Base-by-base conservation (phyloP, 2,113 vertebrate genomes). In the Ctenomys sociabilis region DNA sequence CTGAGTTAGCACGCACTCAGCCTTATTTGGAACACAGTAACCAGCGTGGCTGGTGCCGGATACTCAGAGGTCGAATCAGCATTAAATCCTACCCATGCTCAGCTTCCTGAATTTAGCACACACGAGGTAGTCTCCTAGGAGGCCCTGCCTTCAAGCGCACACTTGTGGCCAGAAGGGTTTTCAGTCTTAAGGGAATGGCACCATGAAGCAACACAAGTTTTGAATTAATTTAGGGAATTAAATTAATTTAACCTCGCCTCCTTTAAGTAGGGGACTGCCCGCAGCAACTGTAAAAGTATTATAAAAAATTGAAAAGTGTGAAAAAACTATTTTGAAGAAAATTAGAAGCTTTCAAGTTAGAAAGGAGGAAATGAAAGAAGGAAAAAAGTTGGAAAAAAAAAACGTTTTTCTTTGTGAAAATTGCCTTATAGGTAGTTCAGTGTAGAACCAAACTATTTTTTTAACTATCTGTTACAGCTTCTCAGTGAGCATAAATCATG, bases 401-500 rank as follows among this genome's bases (percentile, higher is more conserved):
- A 77, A n/a, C n/a, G n/a, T 82, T 63, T 88, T 73, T 1, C 37
- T 84, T 84, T 37, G 66, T n/a, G 16, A 94, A 81, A 95, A 70
- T 4, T 54, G 28, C 30, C 12, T 52, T 5, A 35, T n/a, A 43
- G 4, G 32, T 68, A 49, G 4, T 90, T 88, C 66, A 80, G 2
- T 45, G 22, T 21, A 81, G 35, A 63, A 12, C 35, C 88, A 92
- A 49, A 32, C 1, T 63, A 26, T 75, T 73, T 35, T 85, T 6
- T 64, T 28, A 72, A 72, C 5, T 87, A 81, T 49, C n/a, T 49
- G 3, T n/a, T 81, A 0, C 37, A 30, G 26, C 19, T 52, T 93
- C 21, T 63, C 26, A 66, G 82, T 45, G 26, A n/a, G 52, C 70
- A 6, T 72, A 93, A 73, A 64, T 63, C 37, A 21, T 63, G 30